Base-by-base conservation (phyloP, 53 echinoderm and acorn worm genomes). In the Temnopleurus reevesii region DNA sequence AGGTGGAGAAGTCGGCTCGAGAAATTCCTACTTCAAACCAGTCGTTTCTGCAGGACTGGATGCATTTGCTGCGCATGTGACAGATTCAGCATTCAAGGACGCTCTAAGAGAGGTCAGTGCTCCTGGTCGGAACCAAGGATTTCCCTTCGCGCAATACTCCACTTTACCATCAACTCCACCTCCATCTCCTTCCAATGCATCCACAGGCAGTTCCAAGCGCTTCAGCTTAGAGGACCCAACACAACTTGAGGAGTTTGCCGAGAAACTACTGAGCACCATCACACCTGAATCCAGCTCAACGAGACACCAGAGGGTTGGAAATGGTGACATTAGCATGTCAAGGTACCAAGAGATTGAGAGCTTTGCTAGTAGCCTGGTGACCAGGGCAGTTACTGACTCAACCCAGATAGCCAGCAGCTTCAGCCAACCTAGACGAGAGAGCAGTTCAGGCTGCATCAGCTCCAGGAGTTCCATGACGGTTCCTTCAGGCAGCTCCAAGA, bases 391-490 rank as follows among this genome's bases (percentile, higher is more conserved):
- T 21, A 61, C 92, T 2, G 94, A 94, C 17, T 94, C 94, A 18
- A 82, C 92, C 55, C 90, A 58, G 83, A 66, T 91, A 58, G 79
- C 92, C 28, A 90, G 92, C 29, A 63, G 90, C 24, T 89, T 91
- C 41, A 61, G 90, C 12, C 87, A 81, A 47, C 81, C 76, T 13
- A 80, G 90, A 7, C 27, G 71, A 33, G 88, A 87, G 18, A 91
- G 91, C 45, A 90, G 91, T 56, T 86, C 92, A 43, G 89, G 89
- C 85, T 92, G 92, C 77, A 86, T 91, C 58, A 91, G 93, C 28
- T 92, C 93, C 9, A 90, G 94, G n/a, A 94, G 94, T 76, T 90
- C 93, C 43, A 36, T 92, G 59, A 92, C 92, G 58, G 90, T 90
- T 46, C 90, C 92, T 18, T 92, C 93, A 7, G 89, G 90, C 27